Conservation (phyloP, 2,888 invertebrate genomes). For the Zygothrica quintamaculata region DNA sequence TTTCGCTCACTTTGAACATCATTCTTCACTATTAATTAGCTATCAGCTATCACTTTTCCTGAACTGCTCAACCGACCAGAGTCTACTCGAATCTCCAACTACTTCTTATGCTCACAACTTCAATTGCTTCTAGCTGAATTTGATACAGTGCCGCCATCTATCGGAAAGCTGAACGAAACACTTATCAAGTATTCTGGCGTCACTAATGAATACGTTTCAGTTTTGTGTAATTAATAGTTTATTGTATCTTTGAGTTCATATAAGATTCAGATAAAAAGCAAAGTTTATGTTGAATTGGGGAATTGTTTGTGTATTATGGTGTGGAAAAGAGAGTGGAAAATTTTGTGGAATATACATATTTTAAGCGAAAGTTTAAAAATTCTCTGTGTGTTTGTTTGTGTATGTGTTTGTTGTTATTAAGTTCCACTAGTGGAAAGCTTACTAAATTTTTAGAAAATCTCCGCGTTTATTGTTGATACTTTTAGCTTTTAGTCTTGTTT, state of each 20-base stretch:
- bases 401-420: slow-evolving; percentile 1
- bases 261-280: too few relatives aligned
- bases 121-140: neutral
- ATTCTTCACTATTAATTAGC: slow-evolving; percentile 62
- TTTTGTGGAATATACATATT: slow-evolving; percentile 6
- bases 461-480: too few relatives aligned
- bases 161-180: neutral
- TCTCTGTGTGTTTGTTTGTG: too few relatives aligned
- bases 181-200: neutral
- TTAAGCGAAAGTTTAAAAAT: slow-evolving; percentile 1
- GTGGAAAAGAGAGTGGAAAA: too few relatives aligned
- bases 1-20: slow-evolving; percentile 40
- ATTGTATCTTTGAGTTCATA: too few relatives aligned
- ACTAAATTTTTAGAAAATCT: slow-evolving; percentile 7
- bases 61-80: slow-evolving; percentile 2
- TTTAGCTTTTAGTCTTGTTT: slow-evolving; percentile 8
- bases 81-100: slow-evolving; percentile 1
- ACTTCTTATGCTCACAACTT: slow-evolving; percentile 22
- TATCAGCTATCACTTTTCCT: slow-evolving; percentile 13
- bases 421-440: neutral
- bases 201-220: slow-evolving; percentile 20
- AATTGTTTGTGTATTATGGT: too few relatives aligned
- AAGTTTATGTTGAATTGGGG: too few relatives aligned
- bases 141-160: slow-evolving; percentile 31
- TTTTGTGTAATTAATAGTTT: too few relatives aligned